Evolutionary conservation across 2,113 vertebrate genomes (phyloP).

Genomic region (Phrynosoma blainvillii): DNA sequence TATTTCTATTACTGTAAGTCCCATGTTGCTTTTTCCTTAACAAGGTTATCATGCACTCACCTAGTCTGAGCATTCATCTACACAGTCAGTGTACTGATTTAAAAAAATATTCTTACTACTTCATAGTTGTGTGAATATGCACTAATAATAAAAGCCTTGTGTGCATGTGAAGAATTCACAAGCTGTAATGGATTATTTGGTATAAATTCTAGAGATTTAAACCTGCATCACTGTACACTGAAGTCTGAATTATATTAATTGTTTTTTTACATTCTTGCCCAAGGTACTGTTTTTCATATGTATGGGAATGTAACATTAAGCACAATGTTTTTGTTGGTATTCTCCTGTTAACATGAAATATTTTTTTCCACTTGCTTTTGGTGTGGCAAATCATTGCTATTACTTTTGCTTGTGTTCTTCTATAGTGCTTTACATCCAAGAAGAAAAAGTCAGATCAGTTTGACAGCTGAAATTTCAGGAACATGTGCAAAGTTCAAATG

Average conservation of each 20-base stretch:
- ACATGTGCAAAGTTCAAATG: neutral
- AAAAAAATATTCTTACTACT: neutral
- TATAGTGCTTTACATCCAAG: neutral
- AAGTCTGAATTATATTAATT: neutral
- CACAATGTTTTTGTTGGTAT: neutral
- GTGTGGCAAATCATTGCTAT: neutral
- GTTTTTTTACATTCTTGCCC: neutral
- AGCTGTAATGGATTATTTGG: neutral
- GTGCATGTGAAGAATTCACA: neutral
- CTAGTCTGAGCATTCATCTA: neutral
- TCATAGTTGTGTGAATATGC: neutral
- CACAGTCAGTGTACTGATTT: neutral
- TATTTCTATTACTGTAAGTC: too few species aligned
- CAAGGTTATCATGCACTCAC: neutral
- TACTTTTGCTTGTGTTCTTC: conserved; percentile 22
- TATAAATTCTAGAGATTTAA: neutral
- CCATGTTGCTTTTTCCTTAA: too few species aligned
- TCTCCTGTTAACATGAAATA: neutral
- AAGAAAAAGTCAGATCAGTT: conserved; percentile 21
- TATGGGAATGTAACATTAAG: neutral
- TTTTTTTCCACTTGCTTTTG: neutral
- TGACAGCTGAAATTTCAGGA: conserved; percentile 3
- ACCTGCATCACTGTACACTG: neutral
- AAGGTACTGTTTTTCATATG: neutral
- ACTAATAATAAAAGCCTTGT: neutral